Percentiles rank a stretch among this genome's conserved stretches.
phyloP scores from a whole-genome alignment of 2,797 vertebrate species.

The Trachops cirrhosus region DNA sequence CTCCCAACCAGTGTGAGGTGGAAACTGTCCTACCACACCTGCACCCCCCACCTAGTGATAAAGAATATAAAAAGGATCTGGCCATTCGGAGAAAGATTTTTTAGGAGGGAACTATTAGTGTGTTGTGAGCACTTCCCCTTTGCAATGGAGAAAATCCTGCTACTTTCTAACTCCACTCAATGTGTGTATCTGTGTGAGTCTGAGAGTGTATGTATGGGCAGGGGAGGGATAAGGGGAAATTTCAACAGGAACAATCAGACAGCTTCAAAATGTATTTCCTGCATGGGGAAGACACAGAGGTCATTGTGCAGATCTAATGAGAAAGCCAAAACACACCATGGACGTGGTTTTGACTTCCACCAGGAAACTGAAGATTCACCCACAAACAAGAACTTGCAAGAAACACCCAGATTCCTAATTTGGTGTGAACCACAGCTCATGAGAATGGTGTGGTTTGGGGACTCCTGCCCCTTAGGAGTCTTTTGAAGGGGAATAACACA shows the following conservation, averaged over 20 bases:
- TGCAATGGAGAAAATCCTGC: background rate
- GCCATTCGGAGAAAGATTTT: background rate
- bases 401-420: background rate
- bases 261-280: background rate
- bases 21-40: background rate
- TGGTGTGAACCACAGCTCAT: background rate
- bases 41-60: background rate
- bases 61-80: background rate
- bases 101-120: background rate
- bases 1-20: background rate
- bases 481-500: background rate
- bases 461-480: background rate
- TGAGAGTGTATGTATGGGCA: background rate
- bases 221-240: fast-evolving
- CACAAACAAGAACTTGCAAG: background rate
- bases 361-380: background rate
- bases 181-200: background rate
- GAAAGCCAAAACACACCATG: background rate
- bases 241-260: background rate
- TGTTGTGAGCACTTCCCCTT: background rate
- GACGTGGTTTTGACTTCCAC: background rate
- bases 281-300: background rate
- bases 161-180: background rate
- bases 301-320: background rate
- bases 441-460: no score